Percentiles rank a stretch among this genome's conserved stretches.
Conservation (phyloP, 2,888 invertebrate species). For the Drosophila bunnanda region DNA sequence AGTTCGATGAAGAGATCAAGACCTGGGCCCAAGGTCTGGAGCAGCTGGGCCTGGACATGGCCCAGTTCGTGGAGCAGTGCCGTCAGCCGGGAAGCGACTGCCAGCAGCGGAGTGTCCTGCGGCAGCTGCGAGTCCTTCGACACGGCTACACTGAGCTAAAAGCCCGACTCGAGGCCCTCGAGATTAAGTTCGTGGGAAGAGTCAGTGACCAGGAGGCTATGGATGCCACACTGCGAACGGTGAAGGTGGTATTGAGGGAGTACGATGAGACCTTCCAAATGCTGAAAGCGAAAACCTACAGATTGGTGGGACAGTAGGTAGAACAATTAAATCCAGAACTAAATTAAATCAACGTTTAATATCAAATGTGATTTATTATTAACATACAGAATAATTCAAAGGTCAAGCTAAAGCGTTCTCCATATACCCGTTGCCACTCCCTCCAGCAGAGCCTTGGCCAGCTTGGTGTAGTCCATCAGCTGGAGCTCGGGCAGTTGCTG, state of each 20-base stretch:
- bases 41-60: slow-evolving; percentile 35
- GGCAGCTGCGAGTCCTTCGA: slow-evolving; percentile 45
- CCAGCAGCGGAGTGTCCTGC: slow-evolving; percentile 44
- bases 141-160: slow-evolving; percentile 44
- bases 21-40: slow-evolving; percentile 48
- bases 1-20: slow-evolving; percentile 48
- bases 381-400: not conserved
- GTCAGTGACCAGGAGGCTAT: slow-evolving; percentile 39
- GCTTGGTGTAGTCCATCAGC: slow-evolving; percentile 56
- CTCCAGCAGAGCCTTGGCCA: slow-evolving; percentile 35
- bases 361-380: not conserved
- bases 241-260: slow-evolving; percentile 30
- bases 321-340: not conserved
- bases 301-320: slow-evolving; percentile 39
- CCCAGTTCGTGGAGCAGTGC: slow-evolving; percentile 54
- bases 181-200: slow-evolving; percentile 38
- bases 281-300: slow-evolving; percentile 41
- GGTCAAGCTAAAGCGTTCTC: not conserved
- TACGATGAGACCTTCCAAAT: slow-evolving; percentile 46
- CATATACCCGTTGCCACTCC: slow-evolving; percentile 37
- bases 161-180: slow-evolving; percentile 50
- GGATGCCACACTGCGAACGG: slow-evolving; percentile 42
- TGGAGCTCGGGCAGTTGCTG: slow-evolving; percentile 53
- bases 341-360: not conserved
- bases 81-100: slow-evolving; percentile 48